Evolutionary conservation across 2,113 vertebrate genomes (phyloP).

Genomic region (Dolichotis patagonum): DNA sequence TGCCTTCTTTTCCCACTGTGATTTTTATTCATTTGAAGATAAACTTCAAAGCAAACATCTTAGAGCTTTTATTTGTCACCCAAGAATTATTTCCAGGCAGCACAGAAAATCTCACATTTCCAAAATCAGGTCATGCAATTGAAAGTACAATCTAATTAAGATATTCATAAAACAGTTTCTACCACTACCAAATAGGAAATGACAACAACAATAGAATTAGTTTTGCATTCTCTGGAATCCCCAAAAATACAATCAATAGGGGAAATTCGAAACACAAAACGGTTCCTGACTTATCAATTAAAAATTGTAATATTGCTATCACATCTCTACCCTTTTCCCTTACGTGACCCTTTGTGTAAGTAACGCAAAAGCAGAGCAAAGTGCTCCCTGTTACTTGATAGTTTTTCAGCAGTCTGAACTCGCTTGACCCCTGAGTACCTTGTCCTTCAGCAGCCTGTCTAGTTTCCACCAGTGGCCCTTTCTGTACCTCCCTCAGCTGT

Average conservation of each 20-base stretch:
- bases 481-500: neutral
- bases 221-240: neutral
- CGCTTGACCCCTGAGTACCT: too few relatives aligned
- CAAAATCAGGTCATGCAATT: constrained; percentile 70
- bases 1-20: constrained; percentile 61
- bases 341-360: neutral
- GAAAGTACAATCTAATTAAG: constrained; percentile 55
- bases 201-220: neutral
- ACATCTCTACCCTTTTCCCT: neutral
- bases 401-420: neutral
- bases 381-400: neutral
- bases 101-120: constrained; percentile 60
- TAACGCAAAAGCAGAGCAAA: neutral
- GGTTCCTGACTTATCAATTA: neutral
- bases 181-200: neutral
- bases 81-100: constrained; percentile 66
- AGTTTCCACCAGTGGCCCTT: neutral
- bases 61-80: constrained; percentile 65
- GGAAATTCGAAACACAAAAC: neutral
- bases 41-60: constrained; percentile 71
- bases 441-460: neutral
- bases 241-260: neutral
- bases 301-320: neutral
- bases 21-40: constrained; percentile 74
- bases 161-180: constrained; percentile 3